phyloP scores from a whole-genome alignment of 2,888 invertebrate genomes.

The Diarsia rubi region DNA sequence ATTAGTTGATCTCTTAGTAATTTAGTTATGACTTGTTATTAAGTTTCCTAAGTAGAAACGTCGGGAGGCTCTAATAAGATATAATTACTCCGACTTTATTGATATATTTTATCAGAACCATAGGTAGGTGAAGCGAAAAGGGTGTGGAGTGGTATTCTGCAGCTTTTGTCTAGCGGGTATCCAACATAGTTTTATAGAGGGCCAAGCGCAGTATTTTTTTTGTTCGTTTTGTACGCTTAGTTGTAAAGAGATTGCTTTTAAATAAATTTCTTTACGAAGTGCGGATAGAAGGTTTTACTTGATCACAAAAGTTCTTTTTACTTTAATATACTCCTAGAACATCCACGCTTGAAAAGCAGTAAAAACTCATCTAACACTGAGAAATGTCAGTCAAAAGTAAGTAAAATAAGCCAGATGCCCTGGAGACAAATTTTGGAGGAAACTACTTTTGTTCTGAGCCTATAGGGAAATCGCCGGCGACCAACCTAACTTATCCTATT shows the following conservation, averaged over 20 bases:
- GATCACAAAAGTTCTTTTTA: background rate
- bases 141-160: no score
- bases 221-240: no score
- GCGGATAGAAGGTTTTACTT: background rate
- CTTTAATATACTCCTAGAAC: background rate
- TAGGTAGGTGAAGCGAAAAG: background rate
- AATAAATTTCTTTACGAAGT: no score
- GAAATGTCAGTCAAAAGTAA: conserved; percentile 22
- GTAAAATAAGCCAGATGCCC: conserved; percentile 29
- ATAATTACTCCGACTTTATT: background rate
- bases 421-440: conserved; percentile 35
- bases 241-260: no score
- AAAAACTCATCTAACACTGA: conserved; percentile 6
- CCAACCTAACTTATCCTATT: conserved; percentile 53
- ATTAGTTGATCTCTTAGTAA: conserved; percentile 13
- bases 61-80: background rate
- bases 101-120: no score
- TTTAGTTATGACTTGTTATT: background rate
- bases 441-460: conserved; percentile 49
- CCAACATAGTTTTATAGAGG: no score
- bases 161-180: no score
- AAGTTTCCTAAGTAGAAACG: background rate
- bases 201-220: no score
- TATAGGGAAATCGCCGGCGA: conserved; percentile 43
- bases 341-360: background rate